These are phyloP conservation scores for Pentamera pediparva DNA, from an alignment of 53 echinoderm and acorn worm species.

Conservation along the genomic window DNA sequence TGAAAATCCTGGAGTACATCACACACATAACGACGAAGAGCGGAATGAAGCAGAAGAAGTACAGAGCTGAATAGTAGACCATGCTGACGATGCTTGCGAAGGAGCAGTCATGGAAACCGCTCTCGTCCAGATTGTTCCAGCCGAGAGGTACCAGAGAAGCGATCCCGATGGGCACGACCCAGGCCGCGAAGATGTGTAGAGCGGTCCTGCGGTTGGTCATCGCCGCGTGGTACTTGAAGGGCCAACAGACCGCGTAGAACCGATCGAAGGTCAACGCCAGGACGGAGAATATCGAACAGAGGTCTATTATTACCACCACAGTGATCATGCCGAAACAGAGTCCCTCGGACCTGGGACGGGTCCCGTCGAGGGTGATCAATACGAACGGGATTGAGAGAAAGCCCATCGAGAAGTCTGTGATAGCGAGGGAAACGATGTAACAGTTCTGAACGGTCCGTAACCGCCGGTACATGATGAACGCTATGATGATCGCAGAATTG, in stretches of 20 bases:
- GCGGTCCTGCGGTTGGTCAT: slow-evolving; percentile 6
- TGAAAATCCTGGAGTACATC: slow-evolving; percentile 54
- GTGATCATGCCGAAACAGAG: slow-evolving; percentile 47
- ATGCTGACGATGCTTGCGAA: slow-evolving; percentile 41
- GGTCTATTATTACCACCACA: slow-evolving; percentile 39
- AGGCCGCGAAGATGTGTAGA: slow-evolving; percentile 36
- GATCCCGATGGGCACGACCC: slow-evolving; percentile 47
- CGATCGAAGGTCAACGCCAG: slow-evolving; percentile 55
- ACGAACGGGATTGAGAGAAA: slow-evolving; percentile 48
- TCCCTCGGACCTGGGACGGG: slow-evolving; percentile 12
- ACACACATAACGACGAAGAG: slow-evolving; percentile 54
- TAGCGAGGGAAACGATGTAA: slow-evolving; percentile 48
- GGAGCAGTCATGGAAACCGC: slow-evolving; percentile 1
- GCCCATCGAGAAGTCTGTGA: slow-evolving; percentile 57
- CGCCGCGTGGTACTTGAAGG: slow-evolving; percentile 28
- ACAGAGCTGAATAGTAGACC: slow-evolving; percentile 45
- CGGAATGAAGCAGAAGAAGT: slow-evolving; percentile 41
- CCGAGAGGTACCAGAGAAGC: slow-evolving; percentile 50
- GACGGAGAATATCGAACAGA: slow-evolving; percentile 58
- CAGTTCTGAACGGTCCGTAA: slow-evolving; percentile 38
- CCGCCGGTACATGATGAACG: slow-evolving; percentile 23
- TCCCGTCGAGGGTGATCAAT: slow-evolving; percentile 40
- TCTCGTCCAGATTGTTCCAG: slow-evolving; percentile 49
- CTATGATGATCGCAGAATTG: slow-evolving; percentile 31
- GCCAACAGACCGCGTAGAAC: slow-evolving; percentile 45